phyloP scores from a whole-genome alignment of 1,140 invertebrate genomes.

The Ceratosolen solmsi region DNA sequence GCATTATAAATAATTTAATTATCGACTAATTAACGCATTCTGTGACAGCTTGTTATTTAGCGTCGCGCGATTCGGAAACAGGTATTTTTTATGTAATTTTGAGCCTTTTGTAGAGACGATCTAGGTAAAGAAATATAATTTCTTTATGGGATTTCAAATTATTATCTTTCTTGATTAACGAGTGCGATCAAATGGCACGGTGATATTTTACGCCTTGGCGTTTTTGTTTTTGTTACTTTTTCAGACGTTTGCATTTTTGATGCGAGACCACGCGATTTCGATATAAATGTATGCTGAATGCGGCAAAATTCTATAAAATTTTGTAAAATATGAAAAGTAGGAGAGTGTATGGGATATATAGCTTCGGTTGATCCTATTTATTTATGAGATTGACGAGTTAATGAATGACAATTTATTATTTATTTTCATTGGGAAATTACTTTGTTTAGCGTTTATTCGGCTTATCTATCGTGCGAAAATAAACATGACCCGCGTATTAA shows the following conservation, averaged over 20 bases:
- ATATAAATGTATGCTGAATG: too few relatives aligned
- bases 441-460: neutral
- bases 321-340: too few relatives aligned
- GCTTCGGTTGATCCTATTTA: too few relatives aligned
- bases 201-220: neutral
- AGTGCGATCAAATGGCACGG: too few relatives aligned
- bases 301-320: too few relatives aligned
- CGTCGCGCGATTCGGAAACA: too few relatives aligned
- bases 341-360: too few relatives aligned
- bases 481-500: too few relatives aligned
- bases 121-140: neutral
- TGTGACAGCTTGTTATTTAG: neutral
- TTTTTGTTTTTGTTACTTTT: too few relatives aligned
- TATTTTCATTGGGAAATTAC: neutral
- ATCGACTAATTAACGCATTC: slow-evolving; percentile 22
- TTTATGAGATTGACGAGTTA: neutral
- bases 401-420: neutral
- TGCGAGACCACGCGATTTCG: too few relatives aligned
- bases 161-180: neutral
- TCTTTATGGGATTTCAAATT: neutral
- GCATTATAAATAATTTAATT: slow-evolving; percentile 24
- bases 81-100: neutral
- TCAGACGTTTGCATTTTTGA: too few relatives aligned
- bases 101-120: neutral
- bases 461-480: neutral